Base-by-base conservation (phyloP, 2,888 invertebrate genomes). In the Hetaerina titia region DNA sequence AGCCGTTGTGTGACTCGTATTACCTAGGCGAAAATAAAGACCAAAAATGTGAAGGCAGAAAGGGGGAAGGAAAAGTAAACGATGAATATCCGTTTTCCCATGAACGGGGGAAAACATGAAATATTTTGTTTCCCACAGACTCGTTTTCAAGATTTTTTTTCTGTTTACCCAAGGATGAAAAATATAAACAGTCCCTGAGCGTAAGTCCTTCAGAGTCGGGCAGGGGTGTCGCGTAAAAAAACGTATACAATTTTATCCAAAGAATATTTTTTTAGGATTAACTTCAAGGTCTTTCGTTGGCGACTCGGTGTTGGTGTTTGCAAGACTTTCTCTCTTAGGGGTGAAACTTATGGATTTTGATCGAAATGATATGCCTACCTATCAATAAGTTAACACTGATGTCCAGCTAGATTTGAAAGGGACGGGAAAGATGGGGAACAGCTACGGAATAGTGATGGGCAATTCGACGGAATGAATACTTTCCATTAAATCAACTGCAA, bases 121-220 rank as follows among this genome's bases (percentile, higher is more conserved):
- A 81, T 25, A 81, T 81, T 81, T 81, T 25, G 81, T 81, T 81
- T 81, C 81, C 81, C 81, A 81, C 81, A 81, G 25, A 13, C n/a
- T 81, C 8, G 81, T 15, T 25, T 81, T 31, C 81, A 5, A 31
- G 81, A 11, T 31, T 60, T 17, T 60, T 81, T 81, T 81, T 81
- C 31, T 81, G n/a, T 69, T 69, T 31, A 31, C 4, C 31, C 81
- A 81, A 81, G 81, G 81, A 81, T 81, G 81, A 31, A 81, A n/a
- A 81, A 81, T 81, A 81, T 31, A 81, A 81, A 81, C 31, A 31
- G 81, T 81, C 81, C 31, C 31, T 31, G 81, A 81, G 69, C 69
- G 7, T 19, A 69, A 31, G 81, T 81, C 81, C 74, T 81, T 81
- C 81, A 11, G 31, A 13, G 15, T 5, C 17, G 60, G 17, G 60